Evolutionary conservation across 2,888 invertebrate species (phyloP).

Genomic region (Branchipolynoe longqiensis): DNA sequence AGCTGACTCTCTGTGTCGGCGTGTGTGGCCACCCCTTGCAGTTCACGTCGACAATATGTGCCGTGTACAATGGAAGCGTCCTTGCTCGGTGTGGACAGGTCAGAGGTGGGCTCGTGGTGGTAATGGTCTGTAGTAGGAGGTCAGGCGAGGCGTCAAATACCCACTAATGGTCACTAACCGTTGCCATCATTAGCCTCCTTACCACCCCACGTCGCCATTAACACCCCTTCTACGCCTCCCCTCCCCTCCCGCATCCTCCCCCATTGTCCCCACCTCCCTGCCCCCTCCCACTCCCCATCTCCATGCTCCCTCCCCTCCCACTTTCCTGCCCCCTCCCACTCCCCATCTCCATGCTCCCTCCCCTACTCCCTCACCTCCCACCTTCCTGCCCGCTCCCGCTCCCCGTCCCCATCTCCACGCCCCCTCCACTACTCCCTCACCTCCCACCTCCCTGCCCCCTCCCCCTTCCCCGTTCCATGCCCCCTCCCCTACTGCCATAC

Average conservation of each 20-base stretch:
- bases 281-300: neutral
- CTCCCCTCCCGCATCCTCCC: neutral
- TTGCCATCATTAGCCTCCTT: slow-evolving; percentile 16
- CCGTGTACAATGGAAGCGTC: no score
- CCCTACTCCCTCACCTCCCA: no score
- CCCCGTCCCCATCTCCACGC: no score
- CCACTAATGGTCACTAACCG: slow-evolving; percentile 18
- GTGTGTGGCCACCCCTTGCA: no score
- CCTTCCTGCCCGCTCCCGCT: no score
- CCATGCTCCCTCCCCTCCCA: no score
- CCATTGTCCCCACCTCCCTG: neutral
- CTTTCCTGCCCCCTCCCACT: no score
- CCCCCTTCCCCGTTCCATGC: neutral
- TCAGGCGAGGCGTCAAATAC: slow-evolving; percentile 12
- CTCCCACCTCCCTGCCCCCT: neutral
- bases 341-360: no score
- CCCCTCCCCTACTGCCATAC: neutral
- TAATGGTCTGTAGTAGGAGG: neutral
- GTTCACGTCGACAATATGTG: no score
- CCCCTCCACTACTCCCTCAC: no score
- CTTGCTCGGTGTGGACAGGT: neutral
- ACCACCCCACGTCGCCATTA: neutral
- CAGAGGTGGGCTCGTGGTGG: neutral
- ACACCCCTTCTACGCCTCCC: neutral
- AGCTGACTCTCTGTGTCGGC: no score